These are phyloP conservation scores for Naso thynnoides DNA, from an alignment of 2,797 vertebrate species.

Conservation along the genomic window DNA sequence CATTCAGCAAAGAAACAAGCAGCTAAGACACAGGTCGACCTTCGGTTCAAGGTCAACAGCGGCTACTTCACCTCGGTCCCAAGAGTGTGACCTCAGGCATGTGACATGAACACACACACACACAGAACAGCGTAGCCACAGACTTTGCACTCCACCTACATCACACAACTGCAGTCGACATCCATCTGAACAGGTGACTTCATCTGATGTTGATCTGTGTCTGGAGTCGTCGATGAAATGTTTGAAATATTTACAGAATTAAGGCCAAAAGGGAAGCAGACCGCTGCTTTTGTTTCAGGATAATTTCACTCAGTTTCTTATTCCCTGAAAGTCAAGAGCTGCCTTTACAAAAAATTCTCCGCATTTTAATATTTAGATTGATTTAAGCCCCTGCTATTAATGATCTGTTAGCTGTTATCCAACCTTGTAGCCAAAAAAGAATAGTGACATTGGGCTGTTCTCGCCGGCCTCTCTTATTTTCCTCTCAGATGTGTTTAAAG, in stretches of 20 bases:
- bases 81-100: conserved; percentile 39
- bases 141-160: conserved; percentile 30
- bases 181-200: conserved; percentile 20
- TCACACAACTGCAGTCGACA: conserved; percentile 38
- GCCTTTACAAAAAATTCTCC: background rate
- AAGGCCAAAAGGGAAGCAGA: background rate
- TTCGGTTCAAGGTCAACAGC: conserved; percentile 49
- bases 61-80: conserved; percentile 55
- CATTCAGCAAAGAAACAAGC: conserved; percentile 38
- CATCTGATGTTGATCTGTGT: background rate
- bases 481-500: no score
- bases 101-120: conserved; percentile 34
- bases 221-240: background rate
- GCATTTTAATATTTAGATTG: background rate
- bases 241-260: background rate
- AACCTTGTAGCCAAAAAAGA: background rate
- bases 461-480: background rate
- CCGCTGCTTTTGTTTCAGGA: background rate
- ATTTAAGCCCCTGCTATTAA: background rate
- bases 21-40: conserved; percentile 36
- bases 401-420: background rate
- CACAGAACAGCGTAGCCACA: conserved; percentile 25
- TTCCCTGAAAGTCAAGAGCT: background rate
- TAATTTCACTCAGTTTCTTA: background rate
- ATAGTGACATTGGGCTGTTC: no score